These are phyloP conservation scores for Bombus picipes DNA, from an alignment of 1,140 invertebrate genomes.

Conservation along the genomic window DNA sequence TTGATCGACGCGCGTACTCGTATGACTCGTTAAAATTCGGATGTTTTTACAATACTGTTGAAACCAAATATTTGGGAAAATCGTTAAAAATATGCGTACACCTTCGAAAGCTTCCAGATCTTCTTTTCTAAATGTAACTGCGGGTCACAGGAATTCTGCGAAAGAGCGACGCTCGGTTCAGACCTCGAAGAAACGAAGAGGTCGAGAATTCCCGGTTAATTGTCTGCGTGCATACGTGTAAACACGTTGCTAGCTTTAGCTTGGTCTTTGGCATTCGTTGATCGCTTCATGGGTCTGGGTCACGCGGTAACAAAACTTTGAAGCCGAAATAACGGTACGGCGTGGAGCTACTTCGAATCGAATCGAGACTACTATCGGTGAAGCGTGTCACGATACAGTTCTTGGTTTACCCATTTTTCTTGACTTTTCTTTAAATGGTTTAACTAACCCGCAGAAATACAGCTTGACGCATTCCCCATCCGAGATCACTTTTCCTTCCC, in stretches of 20 bases:
- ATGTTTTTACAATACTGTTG: not conserved
- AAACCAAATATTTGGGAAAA: not conserved
- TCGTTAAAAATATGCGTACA: too few relatives aligned
- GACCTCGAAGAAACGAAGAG: not conserved
- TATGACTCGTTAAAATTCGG: not conserved
- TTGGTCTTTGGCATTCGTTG: conserved; percentile 49
- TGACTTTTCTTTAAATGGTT: not conserved
- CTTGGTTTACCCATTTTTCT: conserved; percentile 39
- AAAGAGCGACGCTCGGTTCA: not conserved
- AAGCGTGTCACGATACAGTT: conserved; percentile 58
- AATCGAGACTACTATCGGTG: conserved; percentile 52
- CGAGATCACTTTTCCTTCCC: not conserved
- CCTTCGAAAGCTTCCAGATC: too few relatives aligned
- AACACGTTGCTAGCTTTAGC: conserved; percentile 28
- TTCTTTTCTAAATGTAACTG: not conserved
- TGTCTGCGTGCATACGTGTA: conserved; percentile 32
- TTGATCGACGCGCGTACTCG: too few relatives aligned
- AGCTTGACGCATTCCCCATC: not conserved
- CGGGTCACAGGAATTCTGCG: too few relatives aligned
- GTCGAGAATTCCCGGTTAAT: conserved; percentile 59
- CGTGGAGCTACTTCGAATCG: conserved; percentile 55
- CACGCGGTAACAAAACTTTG: conserved; percentile 76
- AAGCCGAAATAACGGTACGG: conserved; percentile 75
- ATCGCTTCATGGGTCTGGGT: conserved; percentile 74
- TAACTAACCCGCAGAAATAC: not conserved